phyloP scores from a whole-genome alignment of 2,888 invertebrate genomes.

The Cryptus viduatorius region DNA sequence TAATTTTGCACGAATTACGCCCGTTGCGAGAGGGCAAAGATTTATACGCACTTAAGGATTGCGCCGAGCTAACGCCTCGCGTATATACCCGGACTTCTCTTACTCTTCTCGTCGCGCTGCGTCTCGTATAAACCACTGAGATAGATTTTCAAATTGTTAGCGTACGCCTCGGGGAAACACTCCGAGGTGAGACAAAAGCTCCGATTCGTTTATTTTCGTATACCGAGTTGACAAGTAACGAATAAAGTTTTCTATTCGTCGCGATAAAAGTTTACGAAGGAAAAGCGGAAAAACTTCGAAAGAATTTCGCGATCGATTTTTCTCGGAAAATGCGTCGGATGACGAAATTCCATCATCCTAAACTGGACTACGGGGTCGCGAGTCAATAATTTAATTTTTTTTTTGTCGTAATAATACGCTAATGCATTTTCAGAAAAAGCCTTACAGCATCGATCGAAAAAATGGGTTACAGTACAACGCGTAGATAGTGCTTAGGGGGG shows the following conservation, averaged over 20 bases:
- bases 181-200: background rate
- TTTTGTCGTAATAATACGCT: too few species aligned
- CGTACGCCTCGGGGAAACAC: background rate
- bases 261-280: background rate
- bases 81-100: background rate
- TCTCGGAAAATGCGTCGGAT: background rate
- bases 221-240: background rate
- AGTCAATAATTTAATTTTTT: too few species aligned
- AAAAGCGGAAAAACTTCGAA: background rate
- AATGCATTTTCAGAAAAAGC: constrained; percentile 8
- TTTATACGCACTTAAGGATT: constrained; percentile 68
- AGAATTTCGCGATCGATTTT: background rate
- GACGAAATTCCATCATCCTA: too few species aligned
- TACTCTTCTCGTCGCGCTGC: background rate
- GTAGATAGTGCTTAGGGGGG: constrained; percentile 2
- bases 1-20: constrained; percentile 71
- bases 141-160: constrained; percentile 33
- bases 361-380: too few species aligned
- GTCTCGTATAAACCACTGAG: background rate
- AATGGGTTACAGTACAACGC: constrained; percentile 22
- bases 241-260: background rate
- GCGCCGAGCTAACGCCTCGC: constrained; percentile 26
- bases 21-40: constrained; percentile 63
- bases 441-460: constrained; percentile 19
- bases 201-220: constrained; percentile 1